Evolutionary conservation across 2,113 vertebrate species (phyloP).

Genomic region (Phalacrocorax aristotelis): DNA sequence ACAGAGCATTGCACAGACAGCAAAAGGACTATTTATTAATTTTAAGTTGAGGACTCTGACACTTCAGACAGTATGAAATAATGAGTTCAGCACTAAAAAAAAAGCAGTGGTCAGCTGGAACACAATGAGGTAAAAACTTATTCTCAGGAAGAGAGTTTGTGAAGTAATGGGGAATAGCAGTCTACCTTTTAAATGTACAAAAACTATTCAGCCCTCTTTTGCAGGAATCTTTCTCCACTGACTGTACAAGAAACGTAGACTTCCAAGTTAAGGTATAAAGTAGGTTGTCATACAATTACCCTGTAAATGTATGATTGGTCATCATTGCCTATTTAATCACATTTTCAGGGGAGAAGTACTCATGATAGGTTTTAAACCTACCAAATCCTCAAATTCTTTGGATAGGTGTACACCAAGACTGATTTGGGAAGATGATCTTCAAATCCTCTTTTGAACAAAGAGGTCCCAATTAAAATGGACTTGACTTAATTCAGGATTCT

Average conservation of each 20-base stretch:
- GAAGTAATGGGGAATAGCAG: background rate
- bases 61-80: background rate
- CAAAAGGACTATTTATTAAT: background rate
- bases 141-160: background rate
- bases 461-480: background rate
- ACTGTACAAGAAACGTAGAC: background rate
- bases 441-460: background rate
- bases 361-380: background rate
- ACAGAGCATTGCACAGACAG: background rate
- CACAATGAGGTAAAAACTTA: background rate
- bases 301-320: background rate
- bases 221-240: background rate
- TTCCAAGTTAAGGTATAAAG: background rate
- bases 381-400: background rate
- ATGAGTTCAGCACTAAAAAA: background rate
- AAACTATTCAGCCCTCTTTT: background rate
- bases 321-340: background rate
- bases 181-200: background rate
- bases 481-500: background rate
- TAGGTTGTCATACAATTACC: background rate
- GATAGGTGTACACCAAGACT: background rate
- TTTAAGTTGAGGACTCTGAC: background rate
- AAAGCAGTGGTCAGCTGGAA: background rate
- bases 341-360: background rate
- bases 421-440: background rate